Conservation (phyloP, 2,113 vertebrate species). For the Vanacampus margaritifer region DNA sequence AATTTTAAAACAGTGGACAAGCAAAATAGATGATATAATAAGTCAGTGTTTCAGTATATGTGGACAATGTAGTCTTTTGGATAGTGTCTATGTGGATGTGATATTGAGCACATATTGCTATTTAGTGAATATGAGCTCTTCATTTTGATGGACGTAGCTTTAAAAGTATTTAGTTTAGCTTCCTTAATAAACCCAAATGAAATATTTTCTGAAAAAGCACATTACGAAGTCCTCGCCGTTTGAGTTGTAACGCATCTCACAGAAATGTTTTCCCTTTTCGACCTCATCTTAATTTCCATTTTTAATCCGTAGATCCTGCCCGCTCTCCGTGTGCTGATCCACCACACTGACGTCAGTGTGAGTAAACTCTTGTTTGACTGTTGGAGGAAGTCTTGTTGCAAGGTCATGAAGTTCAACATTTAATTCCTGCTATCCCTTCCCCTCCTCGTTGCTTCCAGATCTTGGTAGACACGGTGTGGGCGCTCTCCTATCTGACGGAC, state of each 20-base stretch:
- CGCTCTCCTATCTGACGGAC: constrained; percentile 96
- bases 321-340: constrained; percentile 94
- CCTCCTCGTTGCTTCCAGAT: constrained; percentile 72
- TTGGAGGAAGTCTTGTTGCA: neutral
- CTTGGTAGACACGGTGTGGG: constrained; percentile 98
- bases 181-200: too few species aligned
- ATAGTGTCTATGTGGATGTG: too few species aligned
- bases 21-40: too few species aligned
- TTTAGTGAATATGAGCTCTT: too few species aligned
- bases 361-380: constrained; percentile 68
- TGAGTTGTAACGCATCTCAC: neutral
- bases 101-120: too few species aligned
- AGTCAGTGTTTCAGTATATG: too few species aligned
- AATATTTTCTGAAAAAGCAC: neutral
- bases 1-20: too few species aligned
- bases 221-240: neutral
- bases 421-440: neutral
- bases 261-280: constrained; percentile 11
- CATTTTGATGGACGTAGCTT: neutral
- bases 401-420: neutral
- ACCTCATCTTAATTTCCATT: constrained; percentile 13
- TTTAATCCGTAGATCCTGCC: constrained; percentile 83
- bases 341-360: constrained; percentile 98
- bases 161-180: neutral
- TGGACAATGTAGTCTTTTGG: too few species aligned